phyloP scores from a whole-genome alignment of 2,888 invertebrate genomes.

The Cryptocheilus praepositus region DNA sequence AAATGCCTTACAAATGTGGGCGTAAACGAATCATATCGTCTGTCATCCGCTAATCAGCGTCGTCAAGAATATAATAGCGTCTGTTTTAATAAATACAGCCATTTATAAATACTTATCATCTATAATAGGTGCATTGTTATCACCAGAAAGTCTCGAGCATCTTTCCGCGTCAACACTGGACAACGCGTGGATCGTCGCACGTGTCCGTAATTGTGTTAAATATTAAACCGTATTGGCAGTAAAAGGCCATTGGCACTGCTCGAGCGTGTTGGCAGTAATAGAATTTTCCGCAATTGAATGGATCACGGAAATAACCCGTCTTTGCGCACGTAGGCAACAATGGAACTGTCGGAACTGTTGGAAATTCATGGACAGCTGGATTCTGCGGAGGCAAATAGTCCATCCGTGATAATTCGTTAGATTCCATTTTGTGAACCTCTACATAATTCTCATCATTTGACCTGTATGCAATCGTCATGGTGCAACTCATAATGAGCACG shows the following conservation, averaged over 20 bases:
- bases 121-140: no score
- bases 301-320: conserved; percentile 55
- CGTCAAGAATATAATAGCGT: background rate
- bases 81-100: no score
- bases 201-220: conserved; percentile 44
- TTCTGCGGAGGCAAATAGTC: conserved; percentile 39
- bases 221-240: conserved; percentile 46
- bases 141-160: no score
- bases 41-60: background rate
- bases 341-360: conserved; percentile 43
- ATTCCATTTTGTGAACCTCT: conserved; percentile 33
- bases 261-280: conserved; percentile 41
- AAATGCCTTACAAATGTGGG: conserved; percentile 1
- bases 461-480: background rate
- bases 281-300: conserved; percentile 59
- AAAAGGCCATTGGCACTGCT: conserved; percentile 43
- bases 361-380: conserved; percentile 53
- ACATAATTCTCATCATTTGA: conserved; percentile 11
- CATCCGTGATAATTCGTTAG: conserved; percentile 24
- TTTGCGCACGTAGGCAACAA: conserved; percentile 46
- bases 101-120: no score
- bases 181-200: conserved; percentile 40
- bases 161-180: conserved; percentile 43
- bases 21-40: background rate
- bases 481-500: background rate